A percentile compares a stretch with the other conserved stretches of the same genome.
Conservation (phyloP, 2,113 vertebrate species). For the Neodon shergylaensis region DNA sequence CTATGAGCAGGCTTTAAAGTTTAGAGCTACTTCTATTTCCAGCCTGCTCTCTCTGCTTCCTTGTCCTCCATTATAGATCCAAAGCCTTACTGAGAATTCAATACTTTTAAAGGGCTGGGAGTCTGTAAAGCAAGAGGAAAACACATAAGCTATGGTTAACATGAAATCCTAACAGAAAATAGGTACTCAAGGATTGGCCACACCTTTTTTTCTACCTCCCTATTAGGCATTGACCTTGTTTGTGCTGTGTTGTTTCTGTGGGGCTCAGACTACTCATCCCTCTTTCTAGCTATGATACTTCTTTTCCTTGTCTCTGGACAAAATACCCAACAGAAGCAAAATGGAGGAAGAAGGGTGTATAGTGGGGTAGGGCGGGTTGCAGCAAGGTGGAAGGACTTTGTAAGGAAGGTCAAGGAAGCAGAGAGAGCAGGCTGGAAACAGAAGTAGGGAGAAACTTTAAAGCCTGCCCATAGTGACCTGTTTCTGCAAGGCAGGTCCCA, state of each 20-base stretch:
- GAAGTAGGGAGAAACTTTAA: neutral
- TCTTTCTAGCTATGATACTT: neutral
- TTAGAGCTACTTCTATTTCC: neutral
- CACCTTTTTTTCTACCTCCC: neutral
- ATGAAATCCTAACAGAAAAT: neutral
- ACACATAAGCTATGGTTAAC: neutral
- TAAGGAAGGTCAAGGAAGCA: neutral
- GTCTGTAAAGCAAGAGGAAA: conserved; percentile 42
- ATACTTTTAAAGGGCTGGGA: neutral
- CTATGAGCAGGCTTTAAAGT: neutral
- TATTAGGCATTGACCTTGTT: neutral
- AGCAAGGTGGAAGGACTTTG: neutral
- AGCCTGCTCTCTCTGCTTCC: neutral
- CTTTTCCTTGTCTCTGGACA: neutral
- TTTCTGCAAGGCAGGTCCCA: neutral
- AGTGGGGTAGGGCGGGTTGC: neutral
- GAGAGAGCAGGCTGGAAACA: neutral
- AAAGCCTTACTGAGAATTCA: conserved; percentile 25
- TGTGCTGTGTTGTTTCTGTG: conserved; percentile 18
- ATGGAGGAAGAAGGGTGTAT: neutral
- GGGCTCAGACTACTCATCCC: neutral
- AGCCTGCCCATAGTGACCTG: no score
- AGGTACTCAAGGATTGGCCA: neutral
- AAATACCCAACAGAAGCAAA: neutral
- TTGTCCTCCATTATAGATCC: neutral